phyloP scores from a whole-genome alignment of 2,113 vertebrate genomes.

The Gasterosteus aculeatus region DNA sequence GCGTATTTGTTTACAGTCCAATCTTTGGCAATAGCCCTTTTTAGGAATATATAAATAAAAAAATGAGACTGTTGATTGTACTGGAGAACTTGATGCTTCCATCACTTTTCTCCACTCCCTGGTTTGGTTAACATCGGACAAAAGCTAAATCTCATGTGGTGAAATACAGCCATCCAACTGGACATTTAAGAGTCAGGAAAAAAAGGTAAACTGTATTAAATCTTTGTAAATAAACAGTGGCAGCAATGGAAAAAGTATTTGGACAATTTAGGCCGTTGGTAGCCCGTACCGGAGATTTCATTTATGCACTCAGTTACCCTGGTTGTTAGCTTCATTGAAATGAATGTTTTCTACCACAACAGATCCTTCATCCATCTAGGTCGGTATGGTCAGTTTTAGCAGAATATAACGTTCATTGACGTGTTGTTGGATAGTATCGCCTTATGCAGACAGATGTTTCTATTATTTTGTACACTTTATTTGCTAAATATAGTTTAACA shows the following conservation, averaged over 20 bases:
- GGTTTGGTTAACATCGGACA: neutral
- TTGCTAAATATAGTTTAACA: neutral
- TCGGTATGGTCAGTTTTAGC: neutral
- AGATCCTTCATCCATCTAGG: neutral
- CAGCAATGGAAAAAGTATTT: neutral
- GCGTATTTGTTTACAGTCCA: neutral
- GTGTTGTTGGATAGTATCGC: neutral
- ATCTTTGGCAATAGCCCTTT: neutral
- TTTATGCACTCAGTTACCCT: neutral
- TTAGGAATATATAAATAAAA: neutral
- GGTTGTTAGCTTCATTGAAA: neutral
- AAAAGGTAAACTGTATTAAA: neutral
- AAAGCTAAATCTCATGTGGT: neutral
- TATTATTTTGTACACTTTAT: neutral
- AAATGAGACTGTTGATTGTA: constrained; percentile 5
- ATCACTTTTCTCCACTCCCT: neutral
- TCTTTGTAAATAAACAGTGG: neutral
- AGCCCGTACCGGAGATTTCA: neutral
- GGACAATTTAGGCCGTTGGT: neutral
- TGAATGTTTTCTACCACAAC: neutral
- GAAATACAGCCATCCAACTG: neutral
- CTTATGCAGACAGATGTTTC: neutral
- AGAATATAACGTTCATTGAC: neutral
- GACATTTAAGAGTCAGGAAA: neutral
- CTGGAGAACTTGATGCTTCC: neutral